A percentile compares a stretch with the other conserved stretches of the same genome.
phyloP scores from a whole-genome alignment of 1,140 invertebrate species.

The Aphis gossypii region DNA sequence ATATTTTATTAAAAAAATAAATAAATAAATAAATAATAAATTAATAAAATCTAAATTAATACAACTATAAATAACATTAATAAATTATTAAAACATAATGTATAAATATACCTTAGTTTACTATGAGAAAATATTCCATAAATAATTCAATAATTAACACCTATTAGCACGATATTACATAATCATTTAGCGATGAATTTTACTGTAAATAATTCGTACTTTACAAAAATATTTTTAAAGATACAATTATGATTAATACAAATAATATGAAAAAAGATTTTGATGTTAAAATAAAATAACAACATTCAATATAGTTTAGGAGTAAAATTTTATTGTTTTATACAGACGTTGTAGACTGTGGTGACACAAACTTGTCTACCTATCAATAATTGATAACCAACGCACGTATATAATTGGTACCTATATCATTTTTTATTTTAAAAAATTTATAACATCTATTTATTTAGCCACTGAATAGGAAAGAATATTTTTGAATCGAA shows the following conservation, averaged over 20 bases:
- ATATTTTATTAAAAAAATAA: constrained; percentile 5
- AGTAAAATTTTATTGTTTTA: background rate
- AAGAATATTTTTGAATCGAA: background rate
- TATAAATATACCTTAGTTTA: background rate
- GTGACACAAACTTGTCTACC: background rate
- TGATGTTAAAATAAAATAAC: background rate
- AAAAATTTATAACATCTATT: background rate
- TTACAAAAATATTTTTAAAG: background rate
- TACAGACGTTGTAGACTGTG: background rate
- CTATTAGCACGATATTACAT: background rate
- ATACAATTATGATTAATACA: background rate
- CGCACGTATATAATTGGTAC: background rate
- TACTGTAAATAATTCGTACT: background rate
- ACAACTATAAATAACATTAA: background rate
- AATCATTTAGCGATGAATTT: background rate
- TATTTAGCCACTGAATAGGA: background rate
- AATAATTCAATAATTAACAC: background rate
- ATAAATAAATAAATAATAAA: background rate
- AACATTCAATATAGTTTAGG: background rate
- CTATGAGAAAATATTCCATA: background rate
- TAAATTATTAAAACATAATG: background rate
- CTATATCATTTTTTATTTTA: background rate
- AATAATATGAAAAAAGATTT: background rate
- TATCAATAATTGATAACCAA: background rate
- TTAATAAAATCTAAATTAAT: constrained; percentile 24